Percentiles rank a stretch among this genome's conserved stretches.
phyloP scores from a whole-genome alignment of 2,797 vertebrate species.

The Scolopax bukidnonensis region DNA sequence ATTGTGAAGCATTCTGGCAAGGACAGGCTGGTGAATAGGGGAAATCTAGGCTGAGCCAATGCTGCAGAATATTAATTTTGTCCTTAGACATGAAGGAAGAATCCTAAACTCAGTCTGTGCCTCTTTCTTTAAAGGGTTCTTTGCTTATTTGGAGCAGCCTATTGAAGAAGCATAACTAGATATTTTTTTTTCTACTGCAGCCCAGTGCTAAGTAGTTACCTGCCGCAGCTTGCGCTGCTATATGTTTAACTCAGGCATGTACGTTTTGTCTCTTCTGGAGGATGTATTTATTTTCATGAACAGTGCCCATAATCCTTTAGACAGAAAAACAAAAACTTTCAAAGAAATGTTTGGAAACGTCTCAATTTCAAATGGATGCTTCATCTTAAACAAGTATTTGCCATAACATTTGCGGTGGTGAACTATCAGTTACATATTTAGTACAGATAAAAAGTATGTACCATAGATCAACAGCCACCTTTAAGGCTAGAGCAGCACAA shows the following conservation, averaged over 20 bases:
- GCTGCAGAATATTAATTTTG: constrained; percentile 19
- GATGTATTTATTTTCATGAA: constrained; percentile 26
- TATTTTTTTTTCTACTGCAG: neutral
- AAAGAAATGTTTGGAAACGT: constrained; percentile 63
- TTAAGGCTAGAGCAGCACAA: constrained; percentile 80
- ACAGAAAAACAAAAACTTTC: constrained; percentile 47
- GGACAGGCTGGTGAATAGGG: constrained; percentile 16
- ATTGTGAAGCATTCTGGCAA: neutral
- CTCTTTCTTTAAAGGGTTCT: neutral
- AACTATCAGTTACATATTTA: constrained; percentile 49
- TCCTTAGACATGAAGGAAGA: neutral
- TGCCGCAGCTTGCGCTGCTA: neutral
- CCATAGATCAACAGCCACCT: constrained; percentile 78
- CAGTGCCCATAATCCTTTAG: constrained; percentile 60
- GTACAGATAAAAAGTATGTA: constrained; percentile 76
- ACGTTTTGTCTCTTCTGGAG: neutral
- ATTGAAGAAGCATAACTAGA: neutral
- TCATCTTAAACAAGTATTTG: constrained; percentile 64
- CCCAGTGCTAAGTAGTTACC: constrained; percentile 44
- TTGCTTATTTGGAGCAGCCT: constrained; percentile 27
- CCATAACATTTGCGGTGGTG: constrained; percentile 46
- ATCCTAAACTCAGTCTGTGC: neutral
- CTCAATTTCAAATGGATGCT: constrained; percentile 64
- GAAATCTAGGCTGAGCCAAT: neutral
- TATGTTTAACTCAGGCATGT: constrained; percentile 13